Evolutionary conservation across 2,113 vertebrate species (phyloP).

Genomic region (Lutjanus erythropterus): DNA sequence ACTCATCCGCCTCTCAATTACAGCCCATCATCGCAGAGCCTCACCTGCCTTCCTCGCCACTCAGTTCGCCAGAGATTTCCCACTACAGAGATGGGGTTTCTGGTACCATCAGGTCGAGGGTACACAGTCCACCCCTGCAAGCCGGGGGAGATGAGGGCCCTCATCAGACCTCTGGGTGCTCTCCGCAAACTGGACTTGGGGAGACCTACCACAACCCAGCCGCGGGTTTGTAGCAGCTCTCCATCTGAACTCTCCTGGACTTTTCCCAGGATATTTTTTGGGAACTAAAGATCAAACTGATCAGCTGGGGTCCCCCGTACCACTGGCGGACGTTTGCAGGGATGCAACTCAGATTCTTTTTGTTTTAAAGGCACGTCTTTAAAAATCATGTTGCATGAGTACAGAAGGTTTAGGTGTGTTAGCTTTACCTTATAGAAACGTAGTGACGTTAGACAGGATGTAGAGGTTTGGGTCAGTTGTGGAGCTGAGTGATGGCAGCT

Average conservation of each 20-base stretch:
- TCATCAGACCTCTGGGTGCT: conserved; percentile 58
- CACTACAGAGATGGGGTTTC: conserved; percentile 30
- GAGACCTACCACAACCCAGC: conserved; percentile 42
- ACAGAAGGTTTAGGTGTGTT: conserved; percentile 67
- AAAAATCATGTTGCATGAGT: conserved; percentile 74
- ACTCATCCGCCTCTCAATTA: conserved; percentile 26
- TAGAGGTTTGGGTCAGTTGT: conserved; percentile 32
- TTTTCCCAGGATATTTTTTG: conserved; percentile 38
- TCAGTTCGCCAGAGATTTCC: conserved; percentile 50
- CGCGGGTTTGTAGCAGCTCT: conserved; percentile 67
- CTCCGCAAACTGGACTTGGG: conserved; percentile 59
- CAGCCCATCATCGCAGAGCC: conserved; percentile 46
- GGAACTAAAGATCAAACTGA: conserved; percentile 45
- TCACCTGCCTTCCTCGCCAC: conserved; percentile 48
- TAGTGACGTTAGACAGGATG: conserved; percentile 36
- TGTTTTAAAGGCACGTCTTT: conserved; percentile 68
- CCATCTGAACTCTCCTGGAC: conserved; percentile 28
- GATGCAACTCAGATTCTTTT: conserved; percentile 55
- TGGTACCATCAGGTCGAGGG: conserved; percentile 53
- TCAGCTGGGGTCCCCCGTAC: conserved; percentile 22
- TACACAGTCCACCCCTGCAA: conserved; percentile 53
- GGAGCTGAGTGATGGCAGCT: conserved; percentile 48
- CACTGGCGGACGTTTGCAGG: conserved; percentile 51
- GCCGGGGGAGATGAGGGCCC: conserved; percentile 41
- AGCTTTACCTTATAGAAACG: conserved; percentile 69